Conservation (phyloP, 1,140 invertebrate genomes). For the Aphelenchoides besseyi region DNA sequence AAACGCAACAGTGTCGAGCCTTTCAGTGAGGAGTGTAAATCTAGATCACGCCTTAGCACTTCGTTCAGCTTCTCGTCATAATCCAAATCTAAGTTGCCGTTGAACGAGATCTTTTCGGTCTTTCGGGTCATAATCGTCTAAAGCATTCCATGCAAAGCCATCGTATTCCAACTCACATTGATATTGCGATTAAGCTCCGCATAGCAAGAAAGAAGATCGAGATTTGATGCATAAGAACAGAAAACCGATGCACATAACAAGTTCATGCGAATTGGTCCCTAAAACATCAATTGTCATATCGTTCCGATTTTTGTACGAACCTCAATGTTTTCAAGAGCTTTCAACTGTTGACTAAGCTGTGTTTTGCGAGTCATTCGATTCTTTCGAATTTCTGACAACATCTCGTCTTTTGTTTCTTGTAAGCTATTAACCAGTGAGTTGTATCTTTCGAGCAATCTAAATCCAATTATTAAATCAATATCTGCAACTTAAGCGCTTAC, state of each 20-base stretch:
- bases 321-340: slow-evolving; percentile 2
- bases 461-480: background rate
- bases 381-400: background rate
- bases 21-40: background rate
- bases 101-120: slow-evolving; percentile 10
- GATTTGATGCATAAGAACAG: slow-evolving; percentile 58
- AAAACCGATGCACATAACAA: slow-evolving; percentile 56
- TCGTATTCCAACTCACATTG: slow-evolving; percentile 29
- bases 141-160: slow-evolving; percentile 10
- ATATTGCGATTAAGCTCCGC: slow-evolving; percentile 26
- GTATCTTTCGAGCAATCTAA: background rate
- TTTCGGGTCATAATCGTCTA: slow-evolving; percentile 20
- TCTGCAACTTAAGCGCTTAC: background rate
- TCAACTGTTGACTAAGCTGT: slow-evolving; percentile 4
- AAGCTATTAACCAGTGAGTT: background rate
- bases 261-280: slow-evolving; percentile 45
- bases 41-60: background rate
- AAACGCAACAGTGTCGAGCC: background rate
- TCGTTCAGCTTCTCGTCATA: slow-evolving; percentile 2
- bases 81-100: background rate
- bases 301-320: slow-evolving; percentile 20
- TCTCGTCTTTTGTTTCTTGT: background rate
- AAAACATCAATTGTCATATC: slow-evolving; percentile 28
- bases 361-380: background rate
- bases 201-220: slow-evolving; percentile 53